phyloP scores from a whole-genome alignment of 2,797 vertebrate genomes.

The Thamnophis elegans region DNA sequence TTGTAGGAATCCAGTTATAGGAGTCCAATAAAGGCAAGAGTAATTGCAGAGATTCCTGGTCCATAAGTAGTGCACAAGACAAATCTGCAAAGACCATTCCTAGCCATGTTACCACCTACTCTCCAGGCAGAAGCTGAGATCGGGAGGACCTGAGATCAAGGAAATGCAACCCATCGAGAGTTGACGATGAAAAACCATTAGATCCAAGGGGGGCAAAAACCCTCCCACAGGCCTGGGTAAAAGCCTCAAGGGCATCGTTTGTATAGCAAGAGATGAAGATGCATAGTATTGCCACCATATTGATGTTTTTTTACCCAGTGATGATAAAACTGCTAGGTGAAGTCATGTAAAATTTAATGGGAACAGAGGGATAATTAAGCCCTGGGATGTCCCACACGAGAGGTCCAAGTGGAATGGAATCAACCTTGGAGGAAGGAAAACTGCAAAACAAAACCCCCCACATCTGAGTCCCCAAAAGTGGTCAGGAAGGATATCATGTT shows the following conservation, averaged over 20 bases:
- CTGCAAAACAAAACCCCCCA: background rate
- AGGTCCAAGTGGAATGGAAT: background rate
- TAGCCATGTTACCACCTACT: background rate
- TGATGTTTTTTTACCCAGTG: background rate
- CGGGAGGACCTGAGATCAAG: background rate
- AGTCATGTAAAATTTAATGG: background rate
- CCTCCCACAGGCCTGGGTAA: background rate
- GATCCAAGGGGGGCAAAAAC: background rate
- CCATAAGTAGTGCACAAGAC: background rate
- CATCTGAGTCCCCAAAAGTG: background rate
- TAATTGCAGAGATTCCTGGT: background rate
- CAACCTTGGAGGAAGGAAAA: background rate
- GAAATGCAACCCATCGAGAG: background rate
- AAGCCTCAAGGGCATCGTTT: background rate
- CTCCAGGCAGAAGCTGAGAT: background rate
- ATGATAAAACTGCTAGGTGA: background rate
- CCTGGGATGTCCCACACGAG: background rate
- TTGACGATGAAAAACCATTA: background rate
- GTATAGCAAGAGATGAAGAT: background rate
- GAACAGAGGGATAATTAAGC: background rate
- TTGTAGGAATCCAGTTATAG: background rate
- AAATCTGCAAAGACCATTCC: background rate
- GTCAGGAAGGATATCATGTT: background rate
- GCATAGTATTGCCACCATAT: background rate
- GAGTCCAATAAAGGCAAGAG: background rate